Conservation (phyloP, 1,140 invertebrate species). For the Eciton burchellii region DNA sequence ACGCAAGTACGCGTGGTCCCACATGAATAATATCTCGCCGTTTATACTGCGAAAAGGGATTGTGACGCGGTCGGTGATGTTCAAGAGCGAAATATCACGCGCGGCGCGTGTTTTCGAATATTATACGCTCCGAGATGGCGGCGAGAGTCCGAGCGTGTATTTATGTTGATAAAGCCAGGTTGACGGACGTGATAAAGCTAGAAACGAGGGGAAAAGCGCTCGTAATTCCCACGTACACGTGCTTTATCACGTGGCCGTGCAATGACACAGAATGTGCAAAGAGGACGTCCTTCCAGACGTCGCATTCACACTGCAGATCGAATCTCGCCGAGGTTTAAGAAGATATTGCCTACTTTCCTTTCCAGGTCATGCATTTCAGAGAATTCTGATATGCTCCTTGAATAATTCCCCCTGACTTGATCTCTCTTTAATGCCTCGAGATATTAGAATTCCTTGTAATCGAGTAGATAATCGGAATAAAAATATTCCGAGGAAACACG, state of each 20-base stretch:
- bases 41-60: constrained; percentile 19
- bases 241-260: constrained; percentile 26
- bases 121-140: constrained; percentile 5
- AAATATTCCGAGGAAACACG: too few relatives aligned
- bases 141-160: constrained; percentile 17
- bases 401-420: too few relatives aligned
- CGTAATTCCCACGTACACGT: constrained; percentile 39
- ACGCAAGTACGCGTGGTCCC: not conserved
- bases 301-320: not conserved
- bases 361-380: not conserved
- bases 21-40: not conserved
- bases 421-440: too few relatives aligned
- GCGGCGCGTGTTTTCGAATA: constrained; percentile 23
- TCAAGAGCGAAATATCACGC: constrained; percentile 17
- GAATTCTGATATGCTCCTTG: too few relatives aligned
- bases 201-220: constrained; percentile 29
- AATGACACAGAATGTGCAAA: not conserved
- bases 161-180: constrained; percentile 33
- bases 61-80: not conserved
- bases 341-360: not conserved
- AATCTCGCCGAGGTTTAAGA: not conserved
- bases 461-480: too few relatives aligned
- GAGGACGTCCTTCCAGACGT: not conserved
- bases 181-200: constrained; percentile 35
- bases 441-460: too few relatives aligned